Evolutionary conservation across 2,797 vertebrate species (phyloP).

Genomic region (Passerculus sandwichensis): DNA sequence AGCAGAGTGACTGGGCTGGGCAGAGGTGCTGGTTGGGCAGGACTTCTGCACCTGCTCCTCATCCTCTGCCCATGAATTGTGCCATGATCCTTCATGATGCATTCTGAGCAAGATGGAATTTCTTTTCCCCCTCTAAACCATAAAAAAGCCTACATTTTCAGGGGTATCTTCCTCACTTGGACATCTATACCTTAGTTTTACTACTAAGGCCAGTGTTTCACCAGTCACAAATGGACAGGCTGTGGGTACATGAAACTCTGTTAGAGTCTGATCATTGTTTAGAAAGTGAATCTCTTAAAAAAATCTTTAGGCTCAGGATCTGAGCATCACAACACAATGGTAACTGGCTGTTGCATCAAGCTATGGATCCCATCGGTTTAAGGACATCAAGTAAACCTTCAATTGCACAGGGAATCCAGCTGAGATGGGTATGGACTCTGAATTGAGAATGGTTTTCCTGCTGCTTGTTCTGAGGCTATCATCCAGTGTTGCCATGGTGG

Average conservation of each 20-base stretch:
- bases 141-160: background rate
- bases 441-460: background rate
- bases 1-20: background rate
- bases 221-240: background rate
- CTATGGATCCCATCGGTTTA: background rate
- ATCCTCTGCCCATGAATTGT: background rate
- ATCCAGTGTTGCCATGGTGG: background rate
- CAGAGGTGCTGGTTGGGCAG: background rate
- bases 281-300: background rate
- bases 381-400: background rate
- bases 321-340: background rate
- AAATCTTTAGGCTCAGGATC: background rate
- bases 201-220: background rate
- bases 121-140: background rate
- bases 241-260: background rate
- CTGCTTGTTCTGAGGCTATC: background rate
- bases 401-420: background rate
- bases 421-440: background rate
- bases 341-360: background rate
- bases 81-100: background rate
- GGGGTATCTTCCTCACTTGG: background rate
- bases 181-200: background rate
- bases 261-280: background rate
- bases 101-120: background rate
- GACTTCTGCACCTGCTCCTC: background rate